phyloP scores from a whole-genome alignment of 2,113 vertebrate species.

The Oenanthe oenanthe region DNA sequence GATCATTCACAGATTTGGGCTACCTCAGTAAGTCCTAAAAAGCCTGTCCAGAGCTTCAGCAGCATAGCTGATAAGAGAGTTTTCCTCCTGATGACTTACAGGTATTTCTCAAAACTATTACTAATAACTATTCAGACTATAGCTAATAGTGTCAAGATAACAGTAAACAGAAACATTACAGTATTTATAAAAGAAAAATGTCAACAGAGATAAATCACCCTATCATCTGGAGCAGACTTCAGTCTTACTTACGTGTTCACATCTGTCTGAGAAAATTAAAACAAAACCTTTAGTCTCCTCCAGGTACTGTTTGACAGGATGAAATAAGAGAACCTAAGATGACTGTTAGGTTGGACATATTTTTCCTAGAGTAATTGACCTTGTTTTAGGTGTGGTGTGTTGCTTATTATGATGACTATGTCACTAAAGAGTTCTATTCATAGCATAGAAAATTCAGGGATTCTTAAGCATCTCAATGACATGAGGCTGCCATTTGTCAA shows the following conservation, averaged over 20 bases:
- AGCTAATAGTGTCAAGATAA: neutral
- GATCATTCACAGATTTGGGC: neutral
- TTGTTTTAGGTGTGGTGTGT: neutral
- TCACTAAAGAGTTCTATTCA: neutral
- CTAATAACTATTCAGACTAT: neutral
- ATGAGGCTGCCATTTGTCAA: neutral
- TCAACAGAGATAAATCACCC: neutral
- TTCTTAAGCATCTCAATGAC: neutral
- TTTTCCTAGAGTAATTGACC: neutral
- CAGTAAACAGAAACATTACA: neutral
- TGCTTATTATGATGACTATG: neutral
- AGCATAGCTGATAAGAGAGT: neutral
- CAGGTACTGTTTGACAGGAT: neutral
- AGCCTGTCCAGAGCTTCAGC: neutral
- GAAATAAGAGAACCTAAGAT: neutral
- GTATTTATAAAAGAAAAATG: neutral
- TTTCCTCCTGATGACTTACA: neutral
- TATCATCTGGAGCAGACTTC: neutral
- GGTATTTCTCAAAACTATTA: neutral
- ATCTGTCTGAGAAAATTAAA: neutral
- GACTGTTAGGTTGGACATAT: neutral
- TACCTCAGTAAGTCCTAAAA: neutral
- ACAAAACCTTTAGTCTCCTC: neutral
- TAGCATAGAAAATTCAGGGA: neutral
- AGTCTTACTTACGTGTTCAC: neutral